These are phyloP conservation scores for Caenorhabditis tropicalis DNA, from an alignment of 1,140 invertebrate species.

Conservation along the genomic window DNA sequence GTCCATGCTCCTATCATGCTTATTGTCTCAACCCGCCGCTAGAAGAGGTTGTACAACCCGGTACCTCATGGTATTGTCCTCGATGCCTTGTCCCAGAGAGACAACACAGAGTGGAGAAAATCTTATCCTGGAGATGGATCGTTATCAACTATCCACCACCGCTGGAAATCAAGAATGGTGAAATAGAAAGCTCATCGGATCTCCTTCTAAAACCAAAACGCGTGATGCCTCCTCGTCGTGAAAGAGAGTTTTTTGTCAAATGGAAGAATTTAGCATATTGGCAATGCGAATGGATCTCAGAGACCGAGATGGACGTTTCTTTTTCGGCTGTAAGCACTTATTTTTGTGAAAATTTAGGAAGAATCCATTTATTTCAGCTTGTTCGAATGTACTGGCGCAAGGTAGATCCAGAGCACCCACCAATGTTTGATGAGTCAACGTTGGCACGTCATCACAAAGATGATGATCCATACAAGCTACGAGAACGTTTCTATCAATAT, in stretches of 20 bases:
- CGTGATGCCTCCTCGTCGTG: conserved; percentile 73
- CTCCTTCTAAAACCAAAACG: conserved; percentile 61
- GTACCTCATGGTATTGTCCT: conserved; percentile 96
- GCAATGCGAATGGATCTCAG: conserved; percentile 97
- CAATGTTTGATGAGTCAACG: conserved; percentile 80
- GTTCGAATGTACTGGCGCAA: conserved; percentile 92
- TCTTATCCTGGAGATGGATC: conserved; percentile 88
- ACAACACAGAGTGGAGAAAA: conserved; percentile 88
- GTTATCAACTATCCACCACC: conserved; percentile 70
- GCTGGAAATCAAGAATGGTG: conserved; percentile 53
- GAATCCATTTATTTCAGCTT: too few species aligned
- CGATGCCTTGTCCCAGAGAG: conserved; percentile 84
- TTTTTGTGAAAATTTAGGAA: too few species aligned
- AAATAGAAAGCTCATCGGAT: conserved; percentile 48
- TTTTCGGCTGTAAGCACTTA: too few species aligned
- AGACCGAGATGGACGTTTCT: conserved; percentile 93
- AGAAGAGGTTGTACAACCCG: conserved; percentile 76
- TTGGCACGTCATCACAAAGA: conserved; percentile 56
- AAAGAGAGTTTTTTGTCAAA: conserved; percentile 95
- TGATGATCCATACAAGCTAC: conserved; percentile 72
- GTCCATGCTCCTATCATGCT: conserved; percentile 95
- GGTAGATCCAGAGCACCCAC: conserved; percentile 97
- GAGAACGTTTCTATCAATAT: conserved; percentile 77
- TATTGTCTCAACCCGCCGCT: conserved; percentile 95
- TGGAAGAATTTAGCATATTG: conserved; percentile 96